A percentile compares a stretch with the other conserved stretches of the same genome.
These are phyloP conservation scores for Myopa testacea DNA, from an alignment of 2,888 invertebrate genomes.

Conservation along the genomic window DNA sequence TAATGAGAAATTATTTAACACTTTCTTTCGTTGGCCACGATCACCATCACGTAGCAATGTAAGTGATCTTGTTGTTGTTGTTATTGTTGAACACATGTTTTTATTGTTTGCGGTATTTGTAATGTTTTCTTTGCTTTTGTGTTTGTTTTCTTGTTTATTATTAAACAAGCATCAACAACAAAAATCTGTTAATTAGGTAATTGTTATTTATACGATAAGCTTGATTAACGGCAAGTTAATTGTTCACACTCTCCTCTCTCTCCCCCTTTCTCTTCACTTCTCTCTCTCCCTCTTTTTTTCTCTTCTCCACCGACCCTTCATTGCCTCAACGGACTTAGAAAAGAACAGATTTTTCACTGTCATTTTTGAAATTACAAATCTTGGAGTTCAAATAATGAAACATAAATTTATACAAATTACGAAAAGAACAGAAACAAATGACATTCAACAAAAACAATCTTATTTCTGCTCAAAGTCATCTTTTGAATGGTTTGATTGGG, in stretches of 20 bases:
- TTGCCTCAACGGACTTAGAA: no score
- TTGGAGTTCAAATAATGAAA: no score
- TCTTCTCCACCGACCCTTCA: no score
- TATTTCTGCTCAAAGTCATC: slow-evolving; percentile 1
- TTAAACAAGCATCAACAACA: neutral
- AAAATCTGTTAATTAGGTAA: neutral
- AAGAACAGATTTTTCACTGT: no score
- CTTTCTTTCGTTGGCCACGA: slow-evolving; percentile 15
- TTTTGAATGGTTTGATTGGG: neutral
- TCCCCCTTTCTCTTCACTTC: no score
- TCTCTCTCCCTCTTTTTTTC: no score
- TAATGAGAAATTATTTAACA: slow-evolving; percentile 21
- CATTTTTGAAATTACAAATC: no score
- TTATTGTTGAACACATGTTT: neutral
- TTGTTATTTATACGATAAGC: neutral
- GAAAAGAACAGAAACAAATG: no score
- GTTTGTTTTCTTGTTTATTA: neutral
- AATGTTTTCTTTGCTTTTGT: neutral
- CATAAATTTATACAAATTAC: no score
- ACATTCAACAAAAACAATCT: neutral
- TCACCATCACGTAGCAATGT: neutral
- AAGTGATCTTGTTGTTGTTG: neutral
- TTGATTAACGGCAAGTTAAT: no score
- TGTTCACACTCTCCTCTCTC: no score
- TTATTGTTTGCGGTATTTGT: neutral